Base-by-base conservation (phyloP, 2,888 invertebrate genomes). In the Philereme transversata region DNA sequence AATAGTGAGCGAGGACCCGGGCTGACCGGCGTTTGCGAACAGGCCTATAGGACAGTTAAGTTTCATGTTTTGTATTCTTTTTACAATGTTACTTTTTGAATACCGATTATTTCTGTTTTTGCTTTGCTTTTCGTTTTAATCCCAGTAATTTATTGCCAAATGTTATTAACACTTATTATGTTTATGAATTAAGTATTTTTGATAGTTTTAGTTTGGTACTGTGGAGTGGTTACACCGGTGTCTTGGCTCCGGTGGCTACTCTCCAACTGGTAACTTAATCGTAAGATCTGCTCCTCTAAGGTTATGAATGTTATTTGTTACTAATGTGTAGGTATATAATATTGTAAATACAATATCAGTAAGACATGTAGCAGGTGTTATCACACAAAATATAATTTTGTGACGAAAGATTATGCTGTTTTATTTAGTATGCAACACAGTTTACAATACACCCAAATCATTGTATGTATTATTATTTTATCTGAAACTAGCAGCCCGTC, bases 321-420 rank as follows among this genome's bases (percentile, higher is more conserved):
- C 92, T 92, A 91, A 92, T 90, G 89, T 91, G 89, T 92, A 92
- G 90, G 87, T 89, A 90, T 88, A 79, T 84, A 86, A 88, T 92
- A 91, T 90, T 92, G 90, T 91, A 92, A 87, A 91, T 92, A 92
- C 74, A 81, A 79, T 89, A 88, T 87, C 83, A 81, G 74, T 91
- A 90, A 88, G 88, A 90, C 87, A 83, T 92, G 92, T 93, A 93
- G 92, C 90, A 90, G 90, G 92, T 93, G 92, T 93, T 93, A 93
- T 92, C 81, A 92, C 92, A 92, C 92, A 93, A 93, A 93, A 93
- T 93, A 93, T 93, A 93, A 93, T 93, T 93, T 93, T 93, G 92
- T 93, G 93, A 63, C 47, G 52, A 91, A 90, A 88, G 86, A 83
- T 68, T 69, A 60, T 44, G 75, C 67, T 66, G 77, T 81, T 84